Evolutionary conservation across 1,140 invertebrate species (phyloP), one percentile per base, ranked within the genome.

Genomic region (Brachionus sp.): DNA sequence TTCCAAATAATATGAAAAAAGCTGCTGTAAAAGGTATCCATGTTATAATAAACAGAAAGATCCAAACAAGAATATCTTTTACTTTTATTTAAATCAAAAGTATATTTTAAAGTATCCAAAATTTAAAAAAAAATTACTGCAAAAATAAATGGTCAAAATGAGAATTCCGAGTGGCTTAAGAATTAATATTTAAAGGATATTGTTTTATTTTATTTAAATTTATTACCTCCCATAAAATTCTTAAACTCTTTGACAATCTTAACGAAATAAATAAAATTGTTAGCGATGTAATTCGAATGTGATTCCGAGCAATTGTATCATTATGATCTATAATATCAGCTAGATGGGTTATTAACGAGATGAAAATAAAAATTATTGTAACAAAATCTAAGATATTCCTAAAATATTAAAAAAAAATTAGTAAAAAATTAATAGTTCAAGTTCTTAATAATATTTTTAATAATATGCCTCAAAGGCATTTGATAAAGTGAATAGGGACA

Each of bases 1-100:
- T 68, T 23, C 64, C 64, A 37, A 68, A 68, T 33, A 77, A 77
- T 13, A 53, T 53, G n/a, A 23, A 53, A 77, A 77, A 77, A 33
- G 13, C 13, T 13, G 39, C 5, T 16, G 39, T 77, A 5, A 77
- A 77, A n/a, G 73, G 73, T n/a, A 77, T 77, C 73, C 39, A 77
- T 0, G 25, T 16, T 0, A 42, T 12, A 35, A 44, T 3, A 33
- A 39, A 77, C 1, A 42, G 2, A n/a, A 77, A 10, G 5, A 77
- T 33, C 73, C 73, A 77, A 5, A 77, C 73, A 50, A 50, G 13
- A n/a, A 77, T 77, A 13, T 77, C 73, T 16, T 16, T 16, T 53
- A 53, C 50, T 53, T 23, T 16, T 53, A 0, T 53, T 53, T 53
- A 5, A 5, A 16, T 53, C 7, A 9, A 46, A 12, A 12, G 5